phyloP scores from a whole-genome alignment of 2,797 vertebrate genomes.

The Prunella strophiata region DNA sequence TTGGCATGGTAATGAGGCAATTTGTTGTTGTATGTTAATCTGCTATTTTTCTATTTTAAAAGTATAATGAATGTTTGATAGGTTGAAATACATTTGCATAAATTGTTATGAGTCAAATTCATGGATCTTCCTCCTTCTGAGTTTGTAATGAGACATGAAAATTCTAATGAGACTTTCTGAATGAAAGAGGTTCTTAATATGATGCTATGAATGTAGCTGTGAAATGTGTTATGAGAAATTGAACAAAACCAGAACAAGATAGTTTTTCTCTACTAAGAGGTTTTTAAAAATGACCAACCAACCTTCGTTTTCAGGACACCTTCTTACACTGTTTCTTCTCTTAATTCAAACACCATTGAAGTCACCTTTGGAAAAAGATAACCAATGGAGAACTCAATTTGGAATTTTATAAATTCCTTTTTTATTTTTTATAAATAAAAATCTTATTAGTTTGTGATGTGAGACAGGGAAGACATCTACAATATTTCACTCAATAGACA shows the following conservation, averaged over 20 bases:
- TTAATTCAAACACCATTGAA: background rate
- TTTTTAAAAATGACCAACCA: background rate
- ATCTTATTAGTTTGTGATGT: background rate
- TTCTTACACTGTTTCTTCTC: background rate
- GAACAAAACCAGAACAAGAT: background rate
- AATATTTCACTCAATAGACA: background rate
- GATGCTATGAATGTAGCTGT: background rate
- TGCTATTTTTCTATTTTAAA: slow-evolving; percentile 27
- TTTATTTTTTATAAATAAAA: background rate
- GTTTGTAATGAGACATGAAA: slow-evolving; percentile 31
- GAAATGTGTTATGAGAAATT: background rate
- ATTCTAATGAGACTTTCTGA: background rate
- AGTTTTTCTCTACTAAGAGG: background rate
- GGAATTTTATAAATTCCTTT: background rate
- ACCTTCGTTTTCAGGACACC: background rate
- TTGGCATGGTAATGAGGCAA: background rate
- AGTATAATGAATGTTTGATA: slow-evolving; percentile 1
- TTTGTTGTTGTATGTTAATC: slow-evolving; percentile 13
- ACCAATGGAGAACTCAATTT: background rate
- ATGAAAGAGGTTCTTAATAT: background rate
- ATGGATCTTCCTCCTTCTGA: background rate
- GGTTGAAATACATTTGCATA: slow-evolving; percentile 19
- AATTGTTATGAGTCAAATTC: slow-evolving; percentile 12
- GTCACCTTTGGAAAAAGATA: background rate
- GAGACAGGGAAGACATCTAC: background rate